These are phyloP conservation scores for Leptodactylus fallax DNA, from an alignment of 2,797 vertebrate genomes.

Conservation along the genomic window DNA sequence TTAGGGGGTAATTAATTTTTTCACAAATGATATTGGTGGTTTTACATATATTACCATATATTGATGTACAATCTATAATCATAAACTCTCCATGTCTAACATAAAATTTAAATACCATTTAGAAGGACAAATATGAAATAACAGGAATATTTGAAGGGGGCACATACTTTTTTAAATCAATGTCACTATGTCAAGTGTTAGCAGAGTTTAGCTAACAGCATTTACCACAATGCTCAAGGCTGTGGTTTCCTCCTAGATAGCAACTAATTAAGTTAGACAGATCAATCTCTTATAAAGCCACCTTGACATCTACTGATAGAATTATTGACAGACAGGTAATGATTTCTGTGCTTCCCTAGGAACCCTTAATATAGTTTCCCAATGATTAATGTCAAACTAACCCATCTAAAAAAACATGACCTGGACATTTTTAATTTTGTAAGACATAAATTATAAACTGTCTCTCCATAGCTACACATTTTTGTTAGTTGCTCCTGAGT, in stretches of 20 bases:
- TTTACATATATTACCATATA: background rate
- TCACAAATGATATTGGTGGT: background rate
- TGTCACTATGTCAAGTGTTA: slow-evolving; percentile 5
- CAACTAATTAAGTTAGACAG: slow-evolving; percentile 15
- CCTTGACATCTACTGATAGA: slow-evolving; percentile 2
- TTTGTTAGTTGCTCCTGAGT: background rate
- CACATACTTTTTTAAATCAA: background rate
- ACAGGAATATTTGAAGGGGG: background rate
- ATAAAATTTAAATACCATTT: background rate
- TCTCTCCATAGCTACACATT: background rate
- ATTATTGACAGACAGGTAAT: slow-evolving; percentile 22
- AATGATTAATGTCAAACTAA: slow-evolving; percentile 20
- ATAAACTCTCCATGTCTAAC: background rate
- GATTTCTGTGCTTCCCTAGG: background rate
- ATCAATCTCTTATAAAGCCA: slow-evolving; percentile 16
- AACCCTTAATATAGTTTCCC: background rate
- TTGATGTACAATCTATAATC: background rate
- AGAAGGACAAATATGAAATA: background rate
- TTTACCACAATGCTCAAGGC: background rate
- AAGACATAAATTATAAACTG: background rate
- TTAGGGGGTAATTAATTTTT: background rate
- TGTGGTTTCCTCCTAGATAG: background rate
- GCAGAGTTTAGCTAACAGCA: background rate
- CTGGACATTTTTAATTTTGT: background rate
- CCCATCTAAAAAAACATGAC: background rate